phyloP scores from a whole-genome alignment of 2,888 invertebrate genomes.

The Acronicta alni region DNA sequence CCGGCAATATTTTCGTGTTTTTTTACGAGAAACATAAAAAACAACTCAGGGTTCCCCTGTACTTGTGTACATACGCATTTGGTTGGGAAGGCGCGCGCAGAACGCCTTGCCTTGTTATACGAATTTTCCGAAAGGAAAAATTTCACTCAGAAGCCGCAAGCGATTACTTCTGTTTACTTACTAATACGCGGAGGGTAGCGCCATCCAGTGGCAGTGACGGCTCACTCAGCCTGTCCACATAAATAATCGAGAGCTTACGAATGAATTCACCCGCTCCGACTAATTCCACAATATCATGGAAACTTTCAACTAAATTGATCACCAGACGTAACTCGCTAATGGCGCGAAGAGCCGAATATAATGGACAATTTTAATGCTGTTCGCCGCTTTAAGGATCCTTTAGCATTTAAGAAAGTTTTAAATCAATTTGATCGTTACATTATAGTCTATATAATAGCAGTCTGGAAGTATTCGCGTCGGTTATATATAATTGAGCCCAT shows the following conservation, averaged over 20 bases:
- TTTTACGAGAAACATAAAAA: constrained; percentile 82
- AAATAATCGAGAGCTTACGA: constrained; percentile 85
- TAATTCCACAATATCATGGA: constrained; percentile 72
- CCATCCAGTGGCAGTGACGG: constrained; percentile 64
- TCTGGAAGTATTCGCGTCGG: constrained; percentile 17
- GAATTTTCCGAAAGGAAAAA: constrained; percentile 84
- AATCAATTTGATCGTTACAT: constrained; percentile 48
- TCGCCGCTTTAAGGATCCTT: constrained; percentile 38
- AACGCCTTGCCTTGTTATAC: constrained; percentile 73
- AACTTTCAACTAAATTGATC: constrained; percentile 77
- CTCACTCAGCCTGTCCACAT: constrained; percentile 72
- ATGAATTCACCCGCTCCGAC: constrained; percentile 74
- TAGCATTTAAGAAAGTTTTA: constrained; percentile 46
- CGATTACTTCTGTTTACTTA: constrained; percentile 83
- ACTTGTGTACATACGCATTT: constrained; percentile 50
- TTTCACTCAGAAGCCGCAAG: constrained; percentile 81
- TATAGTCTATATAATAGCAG: constrained; percentile 39
- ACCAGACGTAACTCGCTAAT: constrained; percentile 72
- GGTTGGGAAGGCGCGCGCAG: constrained; percentile 57
- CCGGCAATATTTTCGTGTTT: constrained; percentile 72
- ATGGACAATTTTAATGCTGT: constrained; percentile 57
- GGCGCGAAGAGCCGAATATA: constrained; percentile 60
- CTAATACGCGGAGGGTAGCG: constrained; percentile 75
- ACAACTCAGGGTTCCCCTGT: constrained; percentile 69
- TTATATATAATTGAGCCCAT: constrained; percentile 23